These are phyloP conservation scores for Stomatorhinus walkeri DNA, from an alignment of 2,797 vertebrate species.

Conservation along the genomic window DNA sequence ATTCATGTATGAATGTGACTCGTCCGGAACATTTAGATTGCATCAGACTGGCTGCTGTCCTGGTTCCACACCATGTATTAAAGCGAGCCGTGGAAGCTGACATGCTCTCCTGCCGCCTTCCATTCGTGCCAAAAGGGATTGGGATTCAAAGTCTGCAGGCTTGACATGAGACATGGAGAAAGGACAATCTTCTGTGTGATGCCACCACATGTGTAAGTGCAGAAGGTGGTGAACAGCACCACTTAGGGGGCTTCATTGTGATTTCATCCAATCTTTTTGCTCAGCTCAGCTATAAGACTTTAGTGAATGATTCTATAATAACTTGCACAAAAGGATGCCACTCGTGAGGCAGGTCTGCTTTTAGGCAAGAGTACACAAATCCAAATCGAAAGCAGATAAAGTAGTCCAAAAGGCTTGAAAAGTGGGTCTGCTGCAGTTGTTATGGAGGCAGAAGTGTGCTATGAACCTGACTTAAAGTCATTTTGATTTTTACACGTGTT, in stretches of 20 bases:
- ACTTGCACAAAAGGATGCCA: background rate
- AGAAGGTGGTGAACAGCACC: background rate
- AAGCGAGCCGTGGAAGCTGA: background rate
- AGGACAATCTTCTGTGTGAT: background rate
- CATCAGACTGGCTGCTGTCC: background rate
- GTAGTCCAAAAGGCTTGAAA: conserved; percentile 42
- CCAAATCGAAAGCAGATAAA: conserved; percentile 11
- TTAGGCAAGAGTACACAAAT: background rate
- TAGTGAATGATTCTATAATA: background rate
- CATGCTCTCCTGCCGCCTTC: background rate
- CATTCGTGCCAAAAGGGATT: background rate
- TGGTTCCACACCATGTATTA: background rate
- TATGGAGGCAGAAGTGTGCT: conserved; percentile 47
- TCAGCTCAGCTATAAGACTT: background rate
- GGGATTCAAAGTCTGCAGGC: background rate
- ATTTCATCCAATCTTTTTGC: background rate
- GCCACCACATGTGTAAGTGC: background rate
- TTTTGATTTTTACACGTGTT: background rate
- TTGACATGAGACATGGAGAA: background rate
- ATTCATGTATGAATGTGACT: background rate
- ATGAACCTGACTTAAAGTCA: conserved; percentile 46
- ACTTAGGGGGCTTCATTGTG: background rate
- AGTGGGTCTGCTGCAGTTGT: conserved; percentile 49
- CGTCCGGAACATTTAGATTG: conserved; percentile 8
- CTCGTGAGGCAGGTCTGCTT: background rate